Evolutionary conservation across 1,140 invertebrate genomes (phyloP).

Genomic region (Brachystomella parvula): DNA sequence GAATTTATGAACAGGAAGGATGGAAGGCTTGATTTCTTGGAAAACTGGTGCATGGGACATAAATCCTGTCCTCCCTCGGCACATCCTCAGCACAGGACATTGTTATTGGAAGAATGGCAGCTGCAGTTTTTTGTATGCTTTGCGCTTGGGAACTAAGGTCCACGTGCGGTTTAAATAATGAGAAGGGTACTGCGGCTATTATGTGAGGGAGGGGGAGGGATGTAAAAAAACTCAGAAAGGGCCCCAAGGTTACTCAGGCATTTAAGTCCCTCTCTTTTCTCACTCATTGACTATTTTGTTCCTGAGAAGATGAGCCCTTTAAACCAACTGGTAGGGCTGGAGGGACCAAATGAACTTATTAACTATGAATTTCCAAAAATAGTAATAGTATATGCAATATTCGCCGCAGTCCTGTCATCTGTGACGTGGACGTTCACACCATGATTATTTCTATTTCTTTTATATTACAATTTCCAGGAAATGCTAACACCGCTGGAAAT

Average conservation of each 20-base stretch:
- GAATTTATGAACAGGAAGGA: background rate
- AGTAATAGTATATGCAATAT: too few relatives aligned
- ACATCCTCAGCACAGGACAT: background rate
- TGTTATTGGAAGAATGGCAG: background rate
- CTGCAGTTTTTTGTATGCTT: background rate
- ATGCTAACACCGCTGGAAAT: slow-evolving; percentile 59
- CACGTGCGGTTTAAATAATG: background rate
- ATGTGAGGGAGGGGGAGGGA: background rate
- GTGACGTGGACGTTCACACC: background rate
- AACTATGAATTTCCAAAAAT: background rate
- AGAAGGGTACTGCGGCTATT: background rate
- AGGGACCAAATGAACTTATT: background rate
- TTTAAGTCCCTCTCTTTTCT: background rate
- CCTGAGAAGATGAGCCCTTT: background rate
- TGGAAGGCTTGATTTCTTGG: background rate
- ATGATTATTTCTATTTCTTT: slow-evolving; percentile 11
- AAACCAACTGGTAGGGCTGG: background rate
- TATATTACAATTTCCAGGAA: slow-evolving; percentile 37
- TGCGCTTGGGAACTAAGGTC: background rate
- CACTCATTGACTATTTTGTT: background rate
- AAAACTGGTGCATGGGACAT: background rate
- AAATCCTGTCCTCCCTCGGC: background rate
- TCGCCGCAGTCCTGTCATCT: background rate
- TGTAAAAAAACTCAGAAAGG: background rate
- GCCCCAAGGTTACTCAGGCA: background rate